Conservation (phyloP, 1,140 invertebrate genomes). For the Holotrichia oblita region DNA sequence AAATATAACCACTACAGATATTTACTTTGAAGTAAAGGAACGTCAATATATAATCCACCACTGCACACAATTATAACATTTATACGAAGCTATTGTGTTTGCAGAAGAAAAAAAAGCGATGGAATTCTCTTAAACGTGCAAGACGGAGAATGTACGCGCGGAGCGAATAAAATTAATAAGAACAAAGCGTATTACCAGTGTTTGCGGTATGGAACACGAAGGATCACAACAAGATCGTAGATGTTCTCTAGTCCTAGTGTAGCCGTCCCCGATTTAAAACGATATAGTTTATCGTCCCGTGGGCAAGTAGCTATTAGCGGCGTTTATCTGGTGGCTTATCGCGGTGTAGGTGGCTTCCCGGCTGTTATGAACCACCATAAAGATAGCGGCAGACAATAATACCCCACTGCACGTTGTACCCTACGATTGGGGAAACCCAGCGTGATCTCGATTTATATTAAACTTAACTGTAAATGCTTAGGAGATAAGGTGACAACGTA, state of each 20-base stretch:
- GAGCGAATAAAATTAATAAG: constrained; percentile 15
- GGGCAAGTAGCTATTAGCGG: constrained; percentile 41
- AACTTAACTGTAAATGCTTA: constrained; percentile 26
- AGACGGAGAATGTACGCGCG: constrained; percentile 4
- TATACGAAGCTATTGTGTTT: no score
- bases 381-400: constrained; percentile 43
- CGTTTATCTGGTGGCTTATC: constrained; percentile 44
- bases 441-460: constrained; percentile 30
- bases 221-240: constrained; percentile 17
- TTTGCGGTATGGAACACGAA: constrained; percentile 13
- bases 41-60: no score
- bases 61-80: no score
- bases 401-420: background rate
- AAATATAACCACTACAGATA: no score
- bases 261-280: constrained; percentile 17
- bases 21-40: no score
- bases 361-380: constrained; percentile 44
- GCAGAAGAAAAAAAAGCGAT: no score
- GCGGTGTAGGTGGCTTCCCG: constrained; percentile 42
- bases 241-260: background rate
- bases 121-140: no score
- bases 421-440: constrained; percentile 25
- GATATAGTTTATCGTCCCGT: constrained; percentile 31
- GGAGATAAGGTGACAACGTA: constrained; percentile 37
- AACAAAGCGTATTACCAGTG: background rate